These are phyloP conservation scores for Lophochroa leadbeateri DNA, from an alignment of 2,113 vertebrate genomes.

Conservation along the genomic window DNA sequence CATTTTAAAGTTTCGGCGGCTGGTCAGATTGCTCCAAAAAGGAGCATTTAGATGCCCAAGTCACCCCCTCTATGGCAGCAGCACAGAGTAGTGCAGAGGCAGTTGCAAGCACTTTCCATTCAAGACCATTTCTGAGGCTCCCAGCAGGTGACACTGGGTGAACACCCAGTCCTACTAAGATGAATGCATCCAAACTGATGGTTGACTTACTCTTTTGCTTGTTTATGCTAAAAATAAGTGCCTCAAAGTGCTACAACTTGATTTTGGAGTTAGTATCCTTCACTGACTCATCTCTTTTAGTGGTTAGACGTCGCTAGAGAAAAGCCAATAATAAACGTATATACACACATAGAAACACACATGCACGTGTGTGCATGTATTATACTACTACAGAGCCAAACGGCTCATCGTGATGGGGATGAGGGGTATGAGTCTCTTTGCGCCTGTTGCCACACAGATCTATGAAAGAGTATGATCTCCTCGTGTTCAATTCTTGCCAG, in stretches of 20 bases:
- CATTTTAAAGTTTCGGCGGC: not conserved
- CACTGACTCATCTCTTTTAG: not conserved
- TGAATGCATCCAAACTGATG: not conserved
- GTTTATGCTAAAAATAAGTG: not conserved
- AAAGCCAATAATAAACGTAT: not conserved
- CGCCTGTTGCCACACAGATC: not conserved
- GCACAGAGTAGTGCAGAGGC: not conserved
- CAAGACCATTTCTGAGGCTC: not conserved
- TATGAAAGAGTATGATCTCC: not conserved
- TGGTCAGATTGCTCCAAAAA: not conserved
- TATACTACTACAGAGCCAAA: not conserved
- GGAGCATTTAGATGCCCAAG: not conserved
- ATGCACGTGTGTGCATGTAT: not conserved
- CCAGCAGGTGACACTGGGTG: not conserved
- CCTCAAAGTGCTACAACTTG: not conserved
- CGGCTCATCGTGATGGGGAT: not conserved
- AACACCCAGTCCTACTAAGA: not conserved
- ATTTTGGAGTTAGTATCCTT: not conserved
- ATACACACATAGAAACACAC: not conserved
- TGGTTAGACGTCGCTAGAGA: not conserved
- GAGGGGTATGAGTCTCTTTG: not conserved
- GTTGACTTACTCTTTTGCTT: not conserved
- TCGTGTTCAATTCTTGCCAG: not conserved
- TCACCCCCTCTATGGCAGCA: not conserved
- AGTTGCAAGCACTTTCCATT: not conserved